Conservation (phyloP, 2,888 invertebrate species). For the Drosophila eohydei region DNA sequence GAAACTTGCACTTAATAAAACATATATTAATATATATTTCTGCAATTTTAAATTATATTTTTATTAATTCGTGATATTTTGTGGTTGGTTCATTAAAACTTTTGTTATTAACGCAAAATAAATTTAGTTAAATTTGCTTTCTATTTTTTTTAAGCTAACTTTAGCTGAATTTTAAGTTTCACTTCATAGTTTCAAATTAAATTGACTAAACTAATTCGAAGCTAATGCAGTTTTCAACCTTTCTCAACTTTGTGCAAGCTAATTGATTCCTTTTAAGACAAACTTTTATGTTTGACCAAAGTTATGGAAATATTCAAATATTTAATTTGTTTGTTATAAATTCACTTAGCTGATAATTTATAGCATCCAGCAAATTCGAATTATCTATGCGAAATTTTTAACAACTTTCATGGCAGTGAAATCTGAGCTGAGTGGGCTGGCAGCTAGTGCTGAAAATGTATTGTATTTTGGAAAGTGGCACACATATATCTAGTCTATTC, state of each 20-base stretch:
- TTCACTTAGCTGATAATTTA: too few relatives aligned
- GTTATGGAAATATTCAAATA: neutral
- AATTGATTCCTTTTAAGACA: neutral
- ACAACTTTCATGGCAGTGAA: neutral
- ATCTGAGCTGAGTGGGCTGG: neutral
- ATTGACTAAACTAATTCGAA: neutral
- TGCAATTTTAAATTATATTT: too few relatives aligned
- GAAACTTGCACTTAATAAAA: too few relatives aligned
- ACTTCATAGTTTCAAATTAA: neutral
- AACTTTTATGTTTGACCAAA: neutral
- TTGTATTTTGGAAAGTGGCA: neutral
- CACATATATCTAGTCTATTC: slow-evolving; percentile 2
- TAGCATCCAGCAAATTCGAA: neutral
- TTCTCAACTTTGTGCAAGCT: neutral
- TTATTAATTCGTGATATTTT: too few relatives aligned
- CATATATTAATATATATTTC: too few relatives aligned
- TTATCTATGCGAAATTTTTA: neutral
- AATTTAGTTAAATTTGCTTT: too few relatives aligned
- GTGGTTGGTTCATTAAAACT: too few relatives aligned
- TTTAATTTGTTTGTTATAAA: neutral
- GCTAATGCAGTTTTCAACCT: neutral
- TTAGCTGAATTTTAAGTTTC: neutral
- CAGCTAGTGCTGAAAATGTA: neutral
- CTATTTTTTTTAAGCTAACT: too few relatives aligned
- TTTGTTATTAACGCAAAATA: too few relatives aligned